phyloP scores from a whole-genome alignment of 1,140 invertebrate genomes.

The Phymastichus coffea region DNA sequence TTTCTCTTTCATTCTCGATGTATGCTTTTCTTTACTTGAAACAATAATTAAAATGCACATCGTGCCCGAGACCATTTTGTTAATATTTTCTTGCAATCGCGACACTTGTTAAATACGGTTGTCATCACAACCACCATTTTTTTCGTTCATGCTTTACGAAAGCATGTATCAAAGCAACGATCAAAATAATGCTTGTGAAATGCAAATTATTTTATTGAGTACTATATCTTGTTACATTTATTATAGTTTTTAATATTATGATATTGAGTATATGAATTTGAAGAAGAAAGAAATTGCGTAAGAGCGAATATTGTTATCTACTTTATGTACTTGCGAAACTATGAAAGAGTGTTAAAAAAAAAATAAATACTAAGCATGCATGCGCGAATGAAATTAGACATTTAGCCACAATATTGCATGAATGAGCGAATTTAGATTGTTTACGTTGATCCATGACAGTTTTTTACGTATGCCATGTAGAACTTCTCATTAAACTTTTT shows the following conservation, averaged over 20 bases:
- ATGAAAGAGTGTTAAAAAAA: conserved; percentile 28
- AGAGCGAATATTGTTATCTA: conserved; percentile 42
- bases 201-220: conserved; percentile 53
- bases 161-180: conserved; percentile 55
- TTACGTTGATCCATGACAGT: conserved; percentile 52
- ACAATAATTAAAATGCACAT: no score
- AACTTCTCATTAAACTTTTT: no score
- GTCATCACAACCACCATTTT: no score
- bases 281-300: conserved; percentile 33
- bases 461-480: no score
- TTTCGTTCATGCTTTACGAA: no score
- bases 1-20: no score
- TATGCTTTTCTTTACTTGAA: no score
- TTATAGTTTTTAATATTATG: conserved; percentile 52
- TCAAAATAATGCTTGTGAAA: conserved; percentile 60
- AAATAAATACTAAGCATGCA: conserved; percentile 15
- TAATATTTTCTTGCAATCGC: no score
- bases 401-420: conserved; percentile 22
- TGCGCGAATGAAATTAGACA: conserved; percentile 14
- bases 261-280: conserved; percentile 49
- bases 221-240: conserved; percentile 58
- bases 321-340: conserved; percentile 35
- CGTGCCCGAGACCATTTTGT: no score
- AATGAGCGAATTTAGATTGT: conserved; percentile 33
- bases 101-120: no score